Percentiles rank a stretch among this genome's conserved stretches.
These are phyloP conservation scores for Stegostoma tigrinum DNA, from an alignment of 2,113 vertebrate species.

Conservation along the genomic window DNA sequence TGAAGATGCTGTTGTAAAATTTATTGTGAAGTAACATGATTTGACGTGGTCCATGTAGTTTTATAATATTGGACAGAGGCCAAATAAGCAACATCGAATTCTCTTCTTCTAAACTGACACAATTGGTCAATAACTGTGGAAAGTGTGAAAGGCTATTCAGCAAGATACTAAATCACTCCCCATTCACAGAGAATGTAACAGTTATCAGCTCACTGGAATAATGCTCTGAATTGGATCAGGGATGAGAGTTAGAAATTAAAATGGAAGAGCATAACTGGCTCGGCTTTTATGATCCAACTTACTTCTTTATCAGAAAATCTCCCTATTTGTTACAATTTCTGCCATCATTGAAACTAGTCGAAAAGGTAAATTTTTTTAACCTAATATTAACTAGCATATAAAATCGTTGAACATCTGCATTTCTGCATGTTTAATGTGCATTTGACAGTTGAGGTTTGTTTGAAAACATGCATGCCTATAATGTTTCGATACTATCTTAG, in stretches of 20 bases:
- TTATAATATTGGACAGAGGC: background rate
- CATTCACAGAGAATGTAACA: too few relatives aligned
- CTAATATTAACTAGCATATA: background rate
- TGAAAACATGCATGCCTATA: background rate
- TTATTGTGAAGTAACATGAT: background rate
- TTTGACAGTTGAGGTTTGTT: background rate
- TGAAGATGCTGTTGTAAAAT: background rate
- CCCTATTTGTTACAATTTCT: background rate
- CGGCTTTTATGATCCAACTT: background rate
- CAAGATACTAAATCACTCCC: too few relatives aligned
- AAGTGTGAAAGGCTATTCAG: background rate
- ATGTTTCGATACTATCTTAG: background rate
- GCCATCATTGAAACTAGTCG: background rate
- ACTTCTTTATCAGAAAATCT: too few relatives aligned
- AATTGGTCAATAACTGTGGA: background rate
- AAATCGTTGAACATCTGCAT: background rate
- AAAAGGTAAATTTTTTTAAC: background rate
- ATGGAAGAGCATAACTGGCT: background rate
- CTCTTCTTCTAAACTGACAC: background rate
- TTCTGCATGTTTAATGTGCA: background rate
- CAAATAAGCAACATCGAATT: background rate
- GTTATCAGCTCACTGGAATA: background rate
- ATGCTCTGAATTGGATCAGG: background rate
- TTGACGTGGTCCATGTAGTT: too few relatives aligned
- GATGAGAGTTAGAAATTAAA: background rate